A percentile compares a stretch with the other conserved stretches of the same genome.
Evolutionary conservation across 2,888 invertebrate species (phyloP).

Genomic region (Zhengitettix transpicula): DNA sequence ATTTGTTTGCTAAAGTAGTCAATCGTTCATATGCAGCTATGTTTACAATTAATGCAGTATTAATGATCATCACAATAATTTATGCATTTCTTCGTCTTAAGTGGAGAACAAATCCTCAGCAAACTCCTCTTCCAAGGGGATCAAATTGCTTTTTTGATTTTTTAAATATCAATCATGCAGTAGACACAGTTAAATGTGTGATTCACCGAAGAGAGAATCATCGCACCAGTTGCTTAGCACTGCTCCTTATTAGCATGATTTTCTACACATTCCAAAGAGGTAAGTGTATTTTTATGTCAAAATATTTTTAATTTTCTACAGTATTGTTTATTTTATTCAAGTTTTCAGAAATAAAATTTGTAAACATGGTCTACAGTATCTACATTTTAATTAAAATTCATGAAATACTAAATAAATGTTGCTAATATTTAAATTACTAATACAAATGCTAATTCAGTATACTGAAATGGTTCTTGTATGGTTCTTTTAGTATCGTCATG

Average conservation of each 20-base stretch:
- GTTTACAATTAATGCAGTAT: slow-evolving; percentile 50
- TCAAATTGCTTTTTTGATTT: slow-evolving; percentile 34
- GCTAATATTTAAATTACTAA: too few relatives aligned
- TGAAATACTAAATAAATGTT: too few relatives aligned
- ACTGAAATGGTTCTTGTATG: too few relatives aligned
- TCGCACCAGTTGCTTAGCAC: slow-evolving; percentile 43
- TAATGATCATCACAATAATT: slow-evolving; percentile 43
- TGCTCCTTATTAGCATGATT: slow-evolving; percentile 57
- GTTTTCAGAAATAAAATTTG: too few relatives aligned
- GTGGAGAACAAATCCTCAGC: slow-evolving; percentile 51
- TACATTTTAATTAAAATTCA: too few relatives aligned
- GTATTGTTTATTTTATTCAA: too few relatives aligned
- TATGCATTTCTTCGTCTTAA: slow-evolving; percentile 46
- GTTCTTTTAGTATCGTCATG: too few relatives aligned
- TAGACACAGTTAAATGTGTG: slow-evolving; percentile 42
- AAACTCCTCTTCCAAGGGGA: slow-evolving; percentile 30
- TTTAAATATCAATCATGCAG: slow-evolving; percentile 50
- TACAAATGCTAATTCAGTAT: too few relatives aligned
- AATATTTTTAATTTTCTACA: too few relatives aligned
- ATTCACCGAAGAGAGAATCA: slow-evolving; percentile 38
- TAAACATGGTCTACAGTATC: too few relatives aligned
- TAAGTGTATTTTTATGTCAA: slow-evolving; percentile 15
- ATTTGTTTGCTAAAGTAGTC: slow-evolving; percentile 41
- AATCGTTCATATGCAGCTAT: slow-evolving; percentile 50
- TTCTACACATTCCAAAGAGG: slow-evolving; percentile 66